Conservation (phyloP, 1,140 invertebrate genomes). For the Arion vulgaris region DNA sequence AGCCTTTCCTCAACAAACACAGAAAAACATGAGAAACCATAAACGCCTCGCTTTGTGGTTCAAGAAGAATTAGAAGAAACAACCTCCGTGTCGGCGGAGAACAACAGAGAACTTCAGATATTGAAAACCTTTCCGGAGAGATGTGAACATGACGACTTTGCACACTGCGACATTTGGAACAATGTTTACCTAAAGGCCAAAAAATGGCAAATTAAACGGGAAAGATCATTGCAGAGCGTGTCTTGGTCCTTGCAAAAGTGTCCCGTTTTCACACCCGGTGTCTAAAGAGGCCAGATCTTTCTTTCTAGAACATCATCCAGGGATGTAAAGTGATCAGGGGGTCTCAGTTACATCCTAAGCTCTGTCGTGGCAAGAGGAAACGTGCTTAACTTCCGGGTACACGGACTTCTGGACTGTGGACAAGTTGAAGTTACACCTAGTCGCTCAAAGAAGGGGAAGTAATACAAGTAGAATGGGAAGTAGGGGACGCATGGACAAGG, state of each 20-base stretch:
- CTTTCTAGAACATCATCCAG: not conserved
- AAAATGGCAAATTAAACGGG: conserved; percentile 14
- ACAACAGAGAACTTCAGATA: not conserved
- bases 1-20: not conserved
- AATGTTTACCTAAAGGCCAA: not conserved
- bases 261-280: conserved; percentile 2
- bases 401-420: not conserved
- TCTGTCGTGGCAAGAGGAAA: not conserved
- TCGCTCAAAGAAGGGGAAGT: too few relatives aligned
- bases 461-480: too few relatives aligned
- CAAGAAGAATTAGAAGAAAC: not conserved
- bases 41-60: not conserved
- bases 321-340: not conserved
- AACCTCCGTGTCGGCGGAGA: not conserved
- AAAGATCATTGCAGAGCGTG: conserved; percentile 16
- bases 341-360: conserved; percentile 8
- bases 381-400: conserved; percentile 5
- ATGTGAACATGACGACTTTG: not conserved
- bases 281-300: not conserved
- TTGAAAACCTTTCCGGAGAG: not conserved
- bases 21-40: not conserved
- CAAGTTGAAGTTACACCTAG: not conserved
- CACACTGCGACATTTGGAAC: conserved; percentile 7
- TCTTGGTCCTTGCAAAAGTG: not conserved
- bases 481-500: too few relatives aligned